phyloP scores from a whole-genome alignment of 1,140 invertebrate genomes.

The Andrena cerasifolii region DNA sequence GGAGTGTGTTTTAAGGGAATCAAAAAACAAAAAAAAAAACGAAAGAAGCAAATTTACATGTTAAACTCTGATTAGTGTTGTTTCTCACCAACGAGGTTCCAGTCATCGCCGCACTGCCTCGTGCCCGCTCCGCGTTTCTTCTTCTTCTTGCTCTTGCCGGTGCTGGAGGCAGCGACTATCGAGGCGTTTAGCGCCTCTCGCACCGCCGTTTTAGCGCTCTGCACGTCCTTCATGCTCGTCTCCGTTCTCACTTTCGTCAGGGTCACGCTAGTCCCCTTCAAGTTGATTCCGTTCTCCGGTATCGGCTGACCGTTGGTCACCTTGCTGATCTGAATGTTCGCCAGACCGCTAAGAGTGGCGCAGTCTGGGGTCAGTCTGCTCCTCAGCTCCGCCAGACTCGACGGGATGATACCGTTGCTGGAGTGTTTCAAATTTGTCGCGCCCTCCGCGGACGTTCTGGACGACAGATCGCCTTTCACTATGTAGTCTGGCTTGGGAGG shows the following conservation, averaged over 20 bases:
- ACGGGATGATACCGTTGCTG: conserved; percentile 69
- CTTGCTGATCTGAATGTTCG: conserved; percentile 80
- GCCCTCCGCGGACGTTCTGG: conserved; percentile 19
- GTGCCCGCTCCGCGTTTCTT: conserved; percentile 80
- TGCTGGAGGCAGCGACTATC: conserved; percentile 35
- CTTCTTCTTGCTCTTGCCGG: conserved; percentile 80
- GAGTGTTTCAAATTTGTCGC: conserved; percentile 50
- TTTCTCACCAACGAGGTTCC: conserved; percentile 84
- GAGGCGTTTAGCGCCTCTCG: conserved; percentile 72
- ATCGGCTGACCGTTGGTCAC: conserved; percentile 79
- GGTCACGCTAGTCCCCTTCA: conserved; percentile 80
- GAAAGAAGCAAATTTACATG: conserved; percentile 73
- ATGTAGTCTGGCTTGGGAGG: conserved; percentile 79
- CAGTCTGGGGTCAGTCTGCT: conserved; percentile 73
- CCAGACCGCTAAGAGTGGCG: conserved; percentile 73
- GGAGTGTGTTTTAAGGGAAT: conserved; percentile 56
- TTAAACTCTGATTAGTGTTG: conserved; percentile 75
- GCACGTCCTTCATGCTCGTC: conserved; percentile 55
- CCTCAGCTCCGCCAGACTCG: conserved; percentile 75
- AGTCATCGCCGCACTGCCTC: conserved; percentile 80
- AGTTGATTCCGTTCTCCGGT: conserved; percentile 79
- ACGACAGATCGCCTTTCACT: conserved; percentile 74
- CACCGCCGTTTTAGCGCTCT: conserved; percentile 59
- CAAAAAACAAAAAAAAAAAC: conserved; percentile 66
- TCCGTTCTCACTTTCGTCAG: conserved; percentile 77